Evolutionary conservation across 2,888 invertebrate genomes (phyloP).

Genomic region (Metacarcinus magister): DNA sequence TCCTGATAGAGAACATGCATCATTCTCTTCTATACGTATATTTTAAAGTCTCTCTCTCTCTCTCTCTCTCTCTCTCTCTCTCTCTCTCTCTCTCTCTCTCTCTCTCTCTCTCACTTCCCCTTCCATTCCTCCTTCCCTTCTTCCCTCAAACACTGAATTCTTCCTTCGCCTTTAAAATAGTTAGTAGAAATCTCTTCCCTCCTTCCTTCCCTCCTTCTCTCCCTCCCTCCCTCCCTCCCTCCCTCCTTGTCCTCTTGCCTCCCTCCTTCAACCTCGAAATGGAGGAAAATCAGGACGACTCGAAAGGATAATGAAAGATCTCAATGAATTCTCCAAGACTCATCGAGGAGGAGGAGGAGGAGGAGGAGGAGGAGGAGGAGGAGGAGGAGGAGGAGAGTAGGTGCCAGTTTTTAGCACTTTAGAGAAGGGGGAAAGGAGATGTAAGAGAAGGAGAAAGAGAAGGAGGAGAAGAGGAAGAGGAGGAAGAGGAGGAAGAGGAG

Average conservation of each 20-base stretch:
- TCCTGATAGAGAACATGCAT: neutral
- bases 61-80: slow-evolving; percentile 77
- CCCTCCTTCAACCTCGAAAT: neutral
- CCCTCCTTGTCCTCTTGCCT: neutral
- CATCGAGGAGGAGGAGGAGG: neutral
- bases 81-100: slow-evolving; percentile 62
- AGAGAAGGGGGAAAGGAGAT: neutral
- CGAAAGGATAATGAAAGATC: slow-evolving; percentile 41
- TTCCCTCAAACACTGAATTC: neutral
- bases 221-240: neutral
- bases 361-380: neutral
- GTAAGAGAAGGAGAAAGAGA: neutral
- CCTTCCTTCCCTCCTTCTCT: neutral
- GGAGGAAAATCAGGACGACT: neutral
- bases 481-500: neutral
- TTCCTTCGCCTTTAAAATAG: slow-evolving; percentile 11
- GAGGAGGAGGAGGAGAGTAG: neutral
- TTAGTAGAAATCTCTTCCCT: neutral
- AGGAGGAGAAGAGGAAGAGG: neutral
- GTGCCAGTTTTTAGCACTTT: neutral
- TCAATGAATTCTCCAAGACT: slow-evolving; percentile 16
- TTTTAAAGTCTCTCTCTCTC: slow-evolving; percentile 31
- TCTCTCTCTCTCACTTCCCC: neutral
- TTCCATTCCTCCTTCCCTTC: neutral
- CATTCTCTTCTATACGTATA: neutral